Percentiles rank a stretch among this genome's conserved stretches.
These are phyloP conservation scores for Potorous gilbertii DNA, from an alignment of 2,797 vertebrate species.

Conservation along the genomic window DNA sequence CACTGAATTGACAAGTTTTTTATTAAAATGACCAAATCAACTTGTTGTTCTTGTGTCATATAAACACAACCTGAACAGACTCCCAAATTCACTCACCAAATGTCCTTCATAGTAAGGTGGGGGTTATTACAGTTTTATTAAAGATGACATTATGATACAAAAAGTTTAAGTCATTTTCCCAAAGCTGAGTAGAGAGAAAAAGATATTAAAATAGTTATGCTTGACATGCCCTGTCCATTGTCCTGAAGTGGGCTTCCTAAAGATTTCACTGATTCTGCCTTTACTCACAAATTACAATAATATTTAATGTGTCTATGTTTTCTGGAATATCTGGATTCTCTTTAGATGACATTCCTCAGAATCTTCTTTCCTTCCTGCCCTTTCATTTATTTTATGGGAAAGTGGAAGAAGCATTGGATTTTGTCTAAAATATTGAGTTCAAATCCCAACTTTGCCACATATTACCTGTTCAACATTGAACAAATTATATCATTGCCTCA, in stretches of 20 bases:
- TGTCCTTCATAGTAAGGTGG: slow-evolving; percentile 17
- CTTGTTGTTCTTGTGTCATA: background rate
- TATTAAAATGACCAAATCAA: slow-evolving; percentile 48
- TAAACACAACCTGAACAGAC: slow-evolving; percentile 29
- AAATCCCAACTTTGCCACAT: background rate
- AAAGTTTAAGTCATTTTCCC: slow-evolving; percentile 23
- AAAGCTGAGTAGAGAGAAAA: slow-evolving; percentile 42
- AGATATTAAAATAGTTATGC: background rate
- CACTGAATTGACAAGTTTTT: slow-evolving; percentile 45
- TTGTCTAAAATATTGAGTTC: background rate
- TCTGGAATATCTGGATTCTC: background rate
- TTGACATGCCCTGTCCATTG: slow-evolving; percentile 2
- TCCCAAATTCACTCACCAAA: slow-evolving; percentile 7
- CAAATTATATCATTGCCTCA: background rate
- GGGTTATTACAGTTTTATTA: slow-evolving; percentile 66
- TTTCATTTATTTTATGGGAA: background rate
- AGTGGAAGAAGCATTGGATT: background rate
- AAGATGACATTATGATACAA: slow-evolving; percentile 67
- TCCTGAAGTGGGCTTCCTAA: background rate
- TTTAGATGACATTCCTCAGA: background rate
- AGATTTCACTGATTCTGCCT: background rate
- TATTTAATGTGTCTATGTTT: background rate
- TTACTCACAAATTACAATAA: slow-evolving; percentile 19
- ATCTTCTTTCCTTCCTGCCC: background rate
- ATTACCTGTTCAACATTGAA: no score